Evolutionary conservation across 2,113 vertebrate genomes (phyloP), one percentile per base, ranked within the genome.

Genomic region (Bostrychus sinensis): DNA sequence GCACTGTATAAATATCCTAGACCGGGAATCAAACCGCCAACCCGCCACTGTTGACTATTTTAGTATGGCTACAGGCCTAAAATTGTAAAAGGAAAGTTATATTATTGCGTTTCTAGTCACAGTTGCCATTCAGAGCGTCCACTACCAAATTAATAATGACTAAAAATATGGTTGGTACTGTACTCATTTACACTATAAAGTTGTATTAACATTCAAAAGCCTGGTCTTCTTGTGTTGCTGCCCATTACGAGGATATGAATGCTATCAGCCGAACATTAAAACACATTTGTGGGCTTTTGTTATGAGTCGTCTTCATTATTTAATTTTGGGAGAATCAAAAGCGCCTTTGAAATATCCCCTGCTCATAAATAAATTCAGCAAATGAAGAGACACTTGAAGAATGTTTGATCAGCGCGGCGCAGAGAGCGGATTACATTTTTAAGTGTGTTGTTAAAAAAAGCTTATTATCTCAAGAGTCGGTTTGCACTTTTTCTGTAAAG

Each of bases 271-370:
- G 13, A 62, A 56, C 8, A 1, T 30, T 12, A 3, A 37, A 68
- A 37, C 42, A 6, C 7, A 9, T n/a, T 22, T 6, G 23, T 25
- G 16, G 1, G 20, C 28, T 50, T 7, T 30, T 41, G 6, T 56
- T 6, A 45, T 56, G 3, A 43, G 3, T 34, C 11, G 7, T 10
- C 1, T 32, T 43, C 23, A 50, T 23, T 13, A 38, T 48, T 38
- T 23, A 2, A 56, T 34, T 32, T 65, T 19, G 2, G 12, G 19
- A 36, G 4, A 71, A 59, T 45, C 54, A 72, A 64, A 76, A 50
- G n/a, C 32, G 20, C 10, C 42, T 57, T 65, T 69, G 43, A 69
- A 66, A 72, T 38, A 62, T 62, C 61, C 43, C 6, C 61, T n/a
- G 50, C 60, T 76, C 50, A 62, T 76, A 65, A 72, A 57, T 56